Conservation (phyloP, 2,888 invertebrate species). For the Leptinotarsa juncta region DNA sequence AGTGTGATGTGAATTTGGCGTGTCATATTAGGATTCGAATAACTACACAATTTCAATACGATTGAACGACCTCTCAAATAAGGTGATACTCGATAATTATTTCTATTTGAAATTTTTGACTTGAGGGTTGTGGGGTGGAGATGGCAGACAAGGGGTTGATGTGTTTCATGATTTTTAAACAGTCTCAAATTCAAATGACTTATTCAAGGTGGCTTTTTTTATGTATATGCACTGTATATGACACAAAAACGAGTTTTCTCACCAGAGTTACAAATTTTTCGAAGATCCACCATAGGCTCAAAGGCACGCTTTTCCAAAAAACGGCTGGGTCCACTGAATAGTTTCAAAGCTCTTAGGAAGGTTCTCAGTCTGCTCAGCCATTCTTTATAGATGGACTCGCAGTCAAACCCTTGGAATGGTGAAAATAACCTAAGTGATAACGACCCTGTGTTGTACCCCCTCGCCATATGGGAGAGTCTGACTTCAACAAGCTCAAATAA, state of each 20-base stretch:
- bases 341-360: not conserved
- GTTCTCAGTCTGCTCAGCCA: not conserved
- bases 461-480: not conserved
- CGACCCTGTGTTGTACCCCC: not conserved
- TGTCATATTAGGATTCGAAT: too few relatives aligned
- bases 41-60: too few relatives aligned
- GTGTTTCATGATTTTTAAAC: too few relatives aligned
- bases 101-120: too few relatives aligned
- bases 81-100: too few relatives aligned
- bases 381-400: not conserved
- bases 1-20: too few relatives aligned
- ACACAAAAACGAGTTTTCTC: not conserved
- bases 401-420: conserved; percentile 4
- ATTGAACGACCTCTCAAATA: too few relatives aligned
- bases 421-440: not conserved
- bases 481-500: not conserved
- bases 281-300: not conserved
- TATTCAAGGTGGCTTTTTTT: not conserved
- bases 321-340: not conserved
- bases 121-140: too few relatives aligned
- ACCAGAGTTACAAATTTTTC: not conserved
- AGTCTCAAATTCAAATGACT: too few relatives aligned
- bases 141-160: too few relatives aligned
- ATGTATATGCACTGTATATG: not conserved
- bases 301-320: not conserved